A percentile compares a stretch with the other conserved stretches of the same genome.
Conservation (phyloP, 2,113 vertebrate species). For the Eublepharis macularius region DNA sequence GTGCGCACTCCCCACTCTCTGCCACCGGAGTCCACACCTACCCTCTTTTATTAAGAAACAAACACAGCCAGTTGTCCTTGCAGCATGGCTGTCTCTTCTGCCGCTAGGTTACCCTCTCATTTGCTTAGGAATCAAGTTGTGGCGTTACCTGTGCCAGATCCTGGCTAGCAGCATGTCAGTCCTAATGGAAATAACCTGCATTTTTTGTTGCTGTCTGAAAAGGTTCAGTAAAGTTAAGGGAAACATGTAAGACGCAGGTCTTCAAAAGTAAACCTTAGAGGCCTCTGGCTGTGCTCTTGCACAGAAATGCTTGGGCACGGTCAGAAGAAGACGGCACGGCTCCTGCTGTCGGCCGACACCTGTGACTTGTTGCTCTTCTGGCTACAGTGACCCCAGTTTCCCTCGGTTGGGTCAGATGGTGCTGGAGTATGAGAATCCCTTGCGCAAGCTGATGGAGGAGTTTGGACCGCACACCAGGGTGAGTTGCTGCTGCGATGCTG, state of each 20-base stretch:
- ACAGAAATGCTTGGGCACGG: neutral
- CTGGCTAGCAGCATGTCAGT: no score
- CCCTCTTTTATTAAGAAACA: neutral
- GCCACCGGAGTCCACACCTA: neutral
- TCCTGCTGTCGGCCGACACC: neutral
- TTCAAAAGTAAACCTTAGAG: neutral
- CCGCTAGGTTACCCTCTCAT: neutral
- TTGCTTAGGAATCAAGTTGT: neutral
- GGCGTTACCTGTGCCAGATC: neutral
- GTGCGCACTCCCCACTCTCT: neutral
- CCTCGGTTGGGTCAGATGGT: constrained; percentile 91
- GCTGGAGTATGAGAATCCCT: constrained; percentile 89
- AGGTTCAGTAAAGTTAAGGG: neutral
- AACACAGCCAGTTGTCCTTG: no score
- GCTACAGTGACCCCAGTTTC: constrained; percentile 84
- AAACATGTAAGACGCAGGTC: neutral
- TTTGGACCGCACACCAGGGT: constrained; percentile 93
- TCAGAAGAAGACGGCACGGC: neutral
- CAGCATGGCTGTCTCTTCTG: neutral
- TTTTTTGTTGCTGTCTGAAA: neutral
- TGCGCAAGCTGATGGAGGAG: constrained; percentile 92
- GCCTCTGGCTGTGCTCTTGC: neutral
- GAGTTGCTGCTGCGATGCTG: constrained; percentile 6
- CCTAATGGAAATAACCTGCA: neutral
- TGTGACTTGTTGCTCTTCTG: neutral